phyloP scores from a whole-genome alignment of 2,888 invertebrate genomes.

The Siphonodentalium dalli region DNA sequence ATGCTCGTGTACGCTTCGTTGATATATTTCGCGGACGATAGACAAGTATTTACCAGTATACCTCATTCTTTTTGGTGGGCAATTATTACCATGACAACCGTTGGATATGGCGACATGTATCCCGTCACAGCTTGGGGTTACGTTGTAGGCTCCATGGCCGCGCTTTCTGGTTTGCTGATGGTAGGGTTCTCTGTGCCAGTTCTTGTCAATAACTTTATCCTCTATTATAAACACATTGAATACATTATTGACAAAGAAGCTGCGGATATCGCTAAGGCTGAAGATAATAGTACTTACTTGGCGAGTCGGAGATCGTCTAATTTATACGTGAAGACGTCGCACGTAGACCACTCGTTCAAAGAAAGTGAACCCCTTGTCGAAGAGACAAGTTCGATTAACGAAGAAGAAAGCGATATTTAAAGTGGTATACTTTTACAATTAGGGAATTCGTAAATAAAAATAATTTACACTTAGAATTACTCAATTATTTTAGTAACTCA shows the following conservation, averaged over 20 bases:
- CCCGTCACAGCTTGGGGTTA: constrained; percentile 45
- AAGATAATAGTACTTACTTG: too few species aligned
- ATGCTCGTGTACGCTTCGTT: constrained; percentile 56
- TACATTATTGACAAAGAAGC: constrained; percentile 32
- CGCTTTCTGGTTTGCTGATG: constrained; percentile 50
- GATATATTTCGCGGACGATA: constrained; percentile 55
- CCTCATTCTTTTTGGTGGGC: constrained; percentile 60
- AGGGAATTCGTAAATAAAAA: too few species aligned
- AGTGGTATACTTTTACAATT: too few species aligned
- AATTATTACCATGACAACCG: constrained; percentile 59
- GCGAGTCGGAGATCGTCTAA: too few species aligned
- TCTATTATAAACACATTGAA: constrained; percentile 52
- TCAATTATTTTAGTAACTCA: too few species aligned
- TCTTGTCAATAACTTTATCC: constrained; percentile 58
- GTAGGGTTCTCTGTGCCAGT: constrained; percentile 58
- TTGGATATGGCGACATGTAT: constrained; percentile 59
- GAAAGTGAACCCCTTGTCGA: too few species aligned
- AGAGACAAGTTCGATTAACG: too few species aligned
- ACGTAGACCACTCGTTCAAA: too few species aligned
- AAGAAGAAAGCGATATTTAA: too few species aligned
- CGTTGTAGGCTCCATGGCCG: constrained; percentile 50
- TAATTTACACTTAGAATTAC: too few species aligned
- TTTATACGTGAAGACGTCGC: too few species aligned
- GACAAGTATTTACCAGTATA: constrained; percentile 42
- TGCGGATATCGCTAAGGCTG: constrained; percentile 5